A percentile compares a stretch with the other conserved stretches of the same genome.
phyloP scores from a whole-genome alignment of 2,113 vertebrate species.

The Notothenia rossii region DNA sequence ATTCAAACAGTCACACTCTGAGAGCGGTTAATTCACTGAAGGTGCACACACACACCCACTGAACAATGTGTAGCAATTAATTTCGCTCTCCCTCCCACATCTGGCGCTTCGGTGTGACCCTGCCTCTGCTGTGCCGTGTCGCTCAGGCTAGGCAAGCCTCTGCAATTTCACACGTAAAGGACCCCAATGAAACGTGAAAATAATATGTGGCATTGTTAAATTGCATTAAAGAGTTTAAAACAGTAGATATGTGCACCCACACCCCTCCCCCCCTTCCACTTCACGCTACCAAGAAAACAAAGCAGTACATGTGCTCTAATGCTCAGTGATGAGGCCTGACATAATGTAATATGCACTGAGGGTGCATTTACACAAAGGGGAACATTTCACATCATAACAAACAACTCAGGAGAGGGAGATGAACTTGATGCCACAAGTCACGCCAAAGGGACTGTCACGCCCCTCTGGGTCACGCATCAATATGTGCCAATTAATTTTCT shows the following conservation, averaged over 20 bases:
- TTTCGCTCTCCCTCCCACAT: conserved; percentile 84
- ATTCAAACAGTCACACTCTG: conserved; percentile 77
- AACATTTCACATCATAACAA: conserved; percentile 29
- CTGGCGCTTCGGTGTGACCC: conserved; percentile 77
- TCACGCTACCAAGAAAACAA: conserved; percentile 61
- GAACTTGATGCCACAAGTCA: conserved; percentile 30
- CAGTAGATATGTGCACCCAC: conserved; percentile 52
- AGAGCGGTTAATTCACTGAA: conserved; percentile 80
- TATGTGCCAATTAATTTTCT: conserved; percentile 6
- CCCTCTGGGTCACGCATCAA: not conserved
- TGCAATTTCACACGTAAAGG: conserved; percentile 82
- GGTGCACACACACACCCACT: conserved; percentile 83
- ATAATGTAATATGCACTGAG: conserved; percentile 57
- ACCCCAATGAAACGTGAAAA: conserved; percentile 86
- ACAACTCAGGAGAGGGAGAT: conserved; percentile 47
- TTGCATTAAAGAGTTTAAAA: conserved; percentile 86
- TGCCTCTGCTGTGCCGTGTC: conserved; percentile 66
- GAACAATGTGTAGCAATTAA: conserved; percentile 86
- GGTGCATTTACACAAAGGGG: conserved; percentile 55
- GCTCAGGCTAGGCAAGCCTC: conserved; percentile 63
- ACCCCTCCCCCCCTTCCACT: not conserved
- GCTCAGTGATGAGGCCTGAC: conserved; percentile 72
- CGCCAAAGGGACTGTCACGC: not conserved
- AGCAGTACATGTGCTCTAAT: conserved; percentile 66
- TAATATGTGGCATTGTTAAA: conserved; percentile 85